Evolutionary conservation across 2,113 vertebrate species (phyloP), one percentile per base, ranked within the genome.

Genomic region (Heterochromis multidens): DNA sequence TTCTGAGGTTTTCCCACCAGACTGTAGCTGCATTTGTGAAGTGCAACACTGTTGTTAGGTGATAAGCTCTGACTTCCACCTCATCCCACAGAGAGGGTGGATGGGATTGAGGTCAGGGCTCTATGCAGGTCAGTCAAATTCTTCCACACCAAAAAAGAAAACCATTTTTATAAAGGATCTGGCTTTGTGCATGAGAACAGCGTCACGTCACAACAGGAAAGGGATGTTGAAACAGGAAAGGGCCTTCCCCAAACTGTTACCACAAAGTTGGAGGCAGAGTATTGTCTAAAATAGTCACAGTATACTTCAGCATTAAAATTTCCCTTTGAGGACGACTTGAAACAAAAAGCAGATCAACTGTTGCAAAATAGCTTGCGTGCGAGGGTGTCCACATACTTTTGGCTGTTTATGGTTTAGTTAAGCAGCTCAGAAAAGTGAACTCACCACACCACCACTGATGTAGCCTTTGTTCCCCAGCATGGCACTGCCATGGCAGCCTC

Each of bases 391-490:
- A 56, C 56, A 63, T 31, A 29, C 19, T 27, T 54, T 16, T 56
- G 27, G 5, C 25, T 16, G 33, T 61, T 60, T 54, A 23, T 6
- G 57, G 14, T 4, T 8, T 7, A 7, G 7, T 7, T 5, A 35
- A 72, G 23, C 5, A 19, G 19, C 6, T 37, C 17, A 40, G 70
- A 54, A 56, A 57, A 5, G 60, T 3, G 10, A 49, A 96, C 98
- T 97, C 92, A 99, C 98, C 97, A 96, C 93, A 62, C 98, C 98
- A 29, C 98, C 98, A 17, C 97, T 98, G 88, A 99, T 74, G 90
- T 97, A 99, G 59, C 98, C 99, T 90, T 96, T 98, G 91, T 96
- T 97, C 87, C 97, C 97, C 86, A 98, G 91, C 54, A 97, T 92
- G 31, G 95, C 90, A 16, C 93, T 91, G 78, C 95, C 93, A 76